A percentile compares a stretch with the other conserved stretches of the same genome.
phyloP scores from a whole-genome alignment of 1,140 invertebrate genomes.

The Sycophila sp. region DNA sequence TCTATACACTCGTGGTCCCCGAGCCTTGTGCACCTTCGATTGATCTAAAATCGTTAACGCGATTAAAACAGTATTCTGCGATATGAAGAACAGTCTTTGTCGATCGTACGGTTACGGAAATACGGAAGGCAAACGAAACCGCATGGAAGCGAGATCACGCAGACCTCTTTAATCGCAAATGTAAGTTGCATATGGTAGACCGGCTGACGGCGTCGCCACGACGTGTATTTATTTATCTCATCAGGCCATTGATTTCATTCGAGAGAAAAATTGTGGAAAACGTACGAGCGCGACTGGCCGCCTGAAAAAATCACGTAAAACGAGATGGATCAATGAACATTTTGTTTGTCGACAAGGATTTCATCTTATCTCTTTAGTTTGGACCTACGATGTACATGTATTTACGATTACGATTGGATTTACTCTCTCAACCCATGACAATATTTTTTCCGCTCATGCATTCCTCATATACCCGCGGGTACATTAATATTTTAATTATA shows the following conservation, averaged over 20 bases:
- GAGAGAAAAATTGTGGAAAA: too few relatives aligned
- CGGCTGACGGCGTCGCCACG: too few relatives aligned
- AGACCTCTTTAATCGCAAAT: conserved; percentile 20
- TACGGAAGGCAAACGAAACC: conserved; percentile 43
- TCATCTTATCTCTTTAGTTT: conserved; percentile 18
- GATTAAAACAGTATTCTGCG: conserved; percentile 50
- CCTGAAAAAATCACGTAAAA: neutral
- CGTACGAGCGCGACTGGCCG: too few relatives aligned
- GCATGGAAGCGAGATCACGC: conserved; percentile 6
- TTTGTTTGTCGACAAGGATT: conserved; percentile 26
- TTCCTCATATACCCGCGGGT: conserved; percentile 51
- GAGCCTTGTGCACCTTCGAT: conserved; percentile 3
- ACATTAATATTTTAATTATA: conserved; percentile 61
- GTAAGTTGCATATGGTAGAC: too few relatives aligned
- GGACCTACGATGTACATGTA: conserved; percentile 25
- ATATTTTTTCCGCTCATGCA: conserved; percentile 43
- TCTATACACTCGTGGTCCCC: neutral
- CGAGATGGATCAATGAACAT: conserved; percentile 1
- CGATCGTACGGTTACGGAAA: conserved; percentile 44
- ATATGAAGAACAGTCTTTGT: conserved; percentile 54
- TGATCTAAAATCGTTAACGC: conserved; percentile 23
- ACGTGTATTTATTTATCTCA: too few relatives aligned
- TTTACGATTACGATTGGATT: conserved; percentile 25
- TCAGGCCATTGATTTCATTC: too few relatives aligned
- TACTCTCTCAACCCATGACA: conserved; percentile 40